Conservation (phyloP, 2,888 invertebrate species). For the Euphydryas editha region DNA sequence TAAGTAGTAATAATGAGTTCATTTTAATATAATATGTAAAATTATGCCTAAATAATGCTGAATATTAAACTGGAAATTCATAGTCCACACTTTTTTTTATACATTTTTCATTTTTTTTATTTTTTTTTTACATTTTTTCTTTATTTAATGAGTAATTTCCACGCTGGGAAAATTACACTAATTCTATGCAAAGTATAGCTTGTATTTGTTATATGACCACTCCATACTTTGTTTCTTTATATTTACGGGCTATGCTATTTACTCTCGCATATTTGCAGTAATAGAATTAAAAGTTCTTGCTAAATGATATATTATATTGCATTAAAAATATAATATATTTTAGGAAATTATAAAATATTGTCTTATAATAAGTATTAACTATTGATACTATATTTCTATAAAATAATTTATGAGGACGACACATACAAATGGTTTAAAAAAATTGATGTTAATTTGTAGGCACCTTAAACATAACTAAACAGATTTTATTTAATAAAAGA, state of each 20-base stretch:
- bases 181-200: conserved; percentile 97
- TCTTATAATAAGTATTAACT: too few species aligned
- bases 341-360: neutral
- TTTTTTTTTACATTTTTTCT: conserved; percentile 55
- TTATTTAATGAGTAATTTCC: conserved; percentile 80
- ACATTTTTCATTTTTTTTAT: conserved; percentile 58
- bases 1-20: conserved; percentile 66
- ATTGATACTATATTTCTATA: too few species aligned
- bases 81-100: conserved; percentile 76
- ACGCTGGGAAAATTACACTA: conserved; percentile 93
- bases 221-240: conserved; percentile 82
- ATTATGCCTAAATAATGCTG: conserved; percentile 82
- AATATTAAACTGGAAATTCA: conserved; percentile 83
- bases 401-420: too few species aligned
- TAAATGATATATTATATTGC: too few species aligned
- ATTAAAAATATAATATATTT: too few species aligned
- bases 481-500: too few species aligned
- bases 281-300: conserved; percentile 58
- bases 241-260: conserved; percentile 82
- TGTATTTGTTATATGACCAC: conserved; percentile 86
- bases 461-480: too few species aligned
- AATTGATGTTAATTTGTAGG: too few species aligned
- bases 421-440: too few species aligned
- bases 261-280: conserved; percentile 81
- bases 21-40: conserved; percentile 76